Evolutionary conservation across 2,888 invertebrate genomes (phyloP), one percentile per base, ranked within the genome.

Genomic region (Cephus pygmeus): DNA sequence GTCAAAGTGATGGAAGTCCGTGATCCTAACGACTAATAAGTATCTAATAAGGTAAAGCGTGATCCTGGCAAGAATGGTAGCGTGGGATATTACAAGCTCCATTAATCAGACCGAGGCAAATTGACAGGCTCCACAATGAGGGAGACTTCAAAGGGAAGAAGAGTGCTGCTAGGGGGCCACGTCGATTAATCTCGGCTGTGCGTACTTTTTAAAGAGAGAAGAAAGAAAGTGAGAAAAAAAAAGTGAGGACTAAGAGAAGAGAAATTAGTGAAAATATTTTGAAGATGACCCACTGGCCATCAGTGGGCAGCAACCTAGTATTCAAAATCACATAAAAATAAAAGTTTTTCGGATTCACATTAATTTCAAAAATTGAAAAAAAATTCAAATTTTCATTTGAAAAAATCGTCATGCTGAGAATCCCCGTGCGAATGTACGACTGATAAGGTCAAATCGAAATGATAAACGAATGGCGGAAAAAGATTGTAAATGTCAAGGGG

Each of bases 81-180:
- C 84, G 85, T 83, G 83, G 82, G 83, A 84, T 85, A 86, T 87
- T 87, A 87, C 84, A 84, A 83, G 85, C 83, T 86, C 84, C 88
- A 88, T 88, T 87, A 87, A 87, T 88, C 87, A 88, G 84, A 85
- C 80, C 82, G 80, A 83, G 83, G 87, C 79, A 87, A 87, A 88
- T 88, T 87, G 87, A 87, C 87, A 87, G 86, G 86, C 82, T 80
- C 82, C 78, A 83, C 83, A 84, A 84, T 83, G 83, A 85, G 83
- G 83, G 83, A 83, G 82, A 85, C 86, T 86, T 86, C 85, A 86
- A 85, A 85, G 84, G 82, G 85, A 83, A 77, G 79, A 78, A 81
- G 84, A 83, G 81, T 83, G 84, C 81, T 82, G 85, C 81, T 56
- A 56, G 83, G 84, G 82, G 84, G 82, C 82, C 83, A 78, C 84